Base-by-base conservation (phyloP, 2,888 invertebrate species). In the Melanophora roralis region DNA sequence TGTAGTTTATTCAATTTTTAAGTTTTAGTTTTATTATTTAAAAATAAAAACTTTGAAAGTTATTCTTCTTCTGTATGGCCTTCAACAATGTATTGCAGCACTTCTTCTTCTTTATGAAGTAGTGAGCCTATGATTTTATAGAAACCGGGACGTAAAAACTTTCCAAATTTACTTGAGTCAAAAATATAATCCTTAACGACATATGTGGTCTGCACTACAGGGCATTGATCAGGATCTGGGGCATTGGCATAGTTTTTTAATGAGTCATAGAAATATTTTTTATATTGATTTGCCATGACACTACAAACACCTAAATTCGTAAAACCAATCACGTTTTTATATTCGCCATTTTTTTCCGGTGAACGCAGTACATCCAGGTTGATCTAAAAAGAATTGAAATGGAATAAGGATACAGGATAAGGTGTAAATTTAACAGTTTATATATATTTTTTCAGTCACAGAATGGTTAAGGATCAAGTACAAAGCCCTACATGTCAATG, bases 181-280 rank as follows among this genome's bases (percentile, higher is more conserved):
- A 88, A n/a, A 0, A 85, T 83, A 81, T 86, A 88, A 34, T 86
- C 82, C 2, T 82, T 84, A 3, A 88, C 32, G 0, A 68, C 34
- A 40, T 87, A 88, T 7, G 82, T 77, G 1, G 83, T 81, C 1
- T 83, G 67, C 0, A 80, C 73, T 14, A 88, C 49, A 0, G 88
- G 88, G 57, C 88, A 88, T 1, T 45, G 81, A 16, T 84, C 82
- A 0, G 87, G 89, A 45, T 84, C 81, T 0, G 88, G 88, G 0
- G 87, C 88, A 77, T 88, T 88, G 0, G 86, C 82, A 64, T 87
- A 77, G 0, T 87, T 76, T 43, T 87, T 87, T 0, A 88, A 53
- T 5, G 68, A 78, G 0, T 86, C 84, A 55, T 88, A 88, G 32
- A 88, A 83, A 23, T 81, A 84, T 16, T 62, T 81, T 64, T 86